Evolutionary conservation across 2,888 invertebrate genomes (phyloP), one percentile per base, ranked within the genome.

Genomic region (Chelonus formosanus): DNA sequence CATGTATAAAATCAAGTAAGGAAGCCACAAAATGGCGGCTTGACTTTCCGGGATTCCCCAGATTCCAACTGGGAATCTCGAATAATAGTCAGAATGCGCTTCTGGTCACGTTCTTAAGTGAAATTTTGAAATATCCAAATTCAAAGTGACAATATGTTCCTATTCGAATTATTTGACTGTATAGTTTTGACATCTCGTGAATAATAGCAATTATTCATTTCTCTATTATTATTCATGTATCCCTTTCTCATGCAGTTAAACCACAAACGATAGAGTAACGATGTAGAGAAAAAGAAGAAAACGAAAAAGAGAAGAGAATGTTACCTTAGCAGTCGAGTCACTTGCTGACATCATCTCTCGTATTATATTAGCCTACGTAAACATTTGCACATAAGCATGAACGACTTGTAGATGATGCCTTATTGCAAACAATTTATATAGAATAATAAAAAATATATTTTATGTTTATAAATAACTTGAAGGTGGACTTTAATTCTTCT

Each of bases 351-450:
- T 80, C 79, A 80, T 69, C 75, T 71, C 73, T 71, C 69, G 69
- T 75, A 80, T 79, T 78, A 79, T 76, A 75, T 79, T 78, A 74
- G 76, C 77, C 79, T 77, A 72, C 77, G 79, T 77, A 77, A 80
- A 79, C 75, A 74, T 76, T 77, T 72, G 71, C 70, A 54, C 69
- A 69, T 67, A 59, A 66, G 64, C 60, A 65, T 68, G 36, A 64
- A 55, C 45, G 63, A 70, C 68, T 57, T 54, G 61, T 48, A 65
- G 44, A 61, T 50, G 55, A 20, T 53, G 40, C 48, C 48, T 8
- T 48, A 48, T n/a, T 48, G 48, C 48, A 48, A 48, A 48, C 48
- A 48, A 48, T 40, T 40, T 40, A 40, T 40, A 40, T 20, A 1
- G n/a, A 48, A n/a, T 20, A 48, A n/a, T 48, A 48, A 20, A 48